Conservation (phyloP, 2,113 vertebrate species). For the Ophthalmolycus amberensis region DNA sequence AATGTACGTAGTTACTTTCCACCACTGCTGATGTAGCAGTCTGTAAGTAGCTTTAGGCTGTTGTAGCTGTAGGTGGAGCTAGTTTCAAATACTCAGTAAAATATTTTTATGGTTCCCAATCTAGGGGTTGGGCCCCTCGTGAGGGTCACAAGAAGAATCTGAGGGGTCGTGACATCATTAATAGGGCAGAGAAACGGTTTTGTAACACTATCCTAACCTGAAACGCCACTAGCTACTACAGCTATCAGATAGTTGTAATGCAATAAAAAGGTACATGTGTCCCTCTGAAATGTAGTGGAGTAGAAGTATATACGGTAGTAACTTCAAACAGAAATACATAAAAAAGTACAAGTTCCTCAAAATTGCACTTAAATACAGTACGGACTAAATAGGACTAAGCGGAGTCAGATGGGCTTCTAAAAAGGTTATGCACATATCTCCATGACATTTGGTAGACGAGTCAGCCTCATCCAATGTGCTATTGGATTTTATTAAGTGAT, state of each 20-base stretch:
- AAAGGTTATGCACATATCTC: not conserved
- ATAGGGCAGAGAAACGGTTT: too few species aligned
- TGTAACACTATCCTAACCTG: not conserved
- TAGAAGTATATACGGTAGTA: not conserved
- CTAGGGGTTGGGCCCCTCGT: not conserved
- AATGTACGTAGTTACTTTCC: not conserved
- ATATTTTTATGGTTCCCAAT: not conserved
- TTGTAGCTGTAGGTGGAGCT: not conserved
- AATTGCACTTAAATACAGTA: not conserved
- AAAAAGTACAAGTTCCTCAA: not conserved
- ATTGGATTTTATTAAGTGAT: conserved; percentile 29
- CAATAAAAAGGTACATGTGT: too few species aligned
- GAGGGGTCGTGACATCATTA: not conserved
- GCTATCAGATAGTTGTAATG: not conserved
- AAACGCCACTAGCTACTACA: not conserved
- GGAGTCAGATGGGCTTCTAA: not conserved
- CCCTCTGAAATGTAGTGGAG: not conserved
- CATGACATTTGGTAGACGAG: not conserved
- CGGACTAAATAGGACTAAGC: not conserved
- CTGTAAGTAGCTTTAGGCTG: not conserved
- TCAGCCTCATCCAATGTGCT: conserved; percentile 29
- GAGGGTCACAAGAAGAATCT: not conserved
- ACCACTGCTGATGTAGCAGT: not conserved
- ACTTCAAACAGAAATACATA: not conserved
- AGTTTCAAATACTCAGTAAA: not conserved